phyloP scores from a whole-genome alignment of 2,888 invertebrate species.

The Ormia ochracea region DNA sequence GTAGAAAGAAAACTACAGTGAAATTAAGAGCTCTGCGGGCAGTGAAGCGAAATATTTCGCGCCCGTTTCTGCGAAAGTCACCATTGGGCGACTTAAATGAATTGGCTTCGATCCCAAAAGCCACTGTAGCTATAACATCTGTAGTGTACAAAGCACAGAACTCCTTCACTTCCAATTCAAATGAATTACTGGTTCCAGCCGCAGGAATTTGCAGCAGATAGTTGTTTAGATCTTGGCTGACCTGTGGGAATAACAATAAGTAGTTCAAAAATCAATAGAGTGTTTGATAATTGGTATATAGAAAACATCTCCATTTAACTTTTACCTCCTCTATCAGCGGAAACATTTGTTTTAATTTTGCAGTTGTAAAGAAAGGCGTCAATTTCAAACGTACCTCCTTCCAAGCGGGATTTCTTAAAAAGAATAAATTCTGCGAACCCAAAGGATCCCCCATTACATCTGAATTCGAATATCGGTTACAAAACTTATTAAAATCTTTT shows the following conservation, averaged over 20 bases:
- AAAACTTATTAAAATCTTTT: constrained; percentile 77
- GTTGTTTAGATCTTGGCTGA: constrained; percentile 70
- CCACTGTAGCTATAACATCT: constrained; percentile 78
- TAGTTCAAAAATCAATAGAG: neutral
- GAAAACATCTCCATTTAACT: neutral
- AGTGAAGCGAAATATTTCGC: constrained; percentile 74
- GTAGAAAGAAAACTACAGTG: constrained; percentile 76
- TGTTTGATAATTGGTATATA: neutral
- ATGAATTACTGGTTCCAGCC: constrained; percentile 43
- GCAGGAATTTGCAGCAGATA: constrained; percentile 68
- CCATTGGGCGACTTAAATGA: constrained; percentile 76
- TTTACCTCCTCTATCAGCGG: constrained; percentile 71
- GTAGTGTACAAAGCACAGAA: constrained; percentile 74
- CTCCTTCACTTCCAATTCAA: constrained; percentile 73
- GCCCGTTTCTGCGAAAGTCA: constrained; percentile 76
- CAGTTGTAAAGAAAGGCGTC: constrained; percentile 77
- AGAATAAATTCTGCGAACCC: constrained; percentile 77
- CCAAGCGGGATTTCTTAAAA: constrained; percentile 78
- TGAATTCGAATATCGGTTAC: constrained; percentile 73
- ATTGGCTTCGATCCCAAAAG: constrained; percentile 78
- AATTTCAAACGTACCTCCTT: constrained; percentile 76
- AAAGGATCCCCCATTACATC: constrained; percentile 74
- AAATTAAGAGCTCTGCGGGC: constrained; percentile 74
- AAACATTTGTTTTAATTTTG: constrained; percentile 74
- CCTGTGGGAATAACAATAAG: constrained; percentile 49